A percentile compares a stretch with the other conserved stretches of the same genome.
Evolutionary conservation across 2,113 vertebrate genomes (phyloP).

Genomic region (Lycocorax pyrrhopterus): DNA sequence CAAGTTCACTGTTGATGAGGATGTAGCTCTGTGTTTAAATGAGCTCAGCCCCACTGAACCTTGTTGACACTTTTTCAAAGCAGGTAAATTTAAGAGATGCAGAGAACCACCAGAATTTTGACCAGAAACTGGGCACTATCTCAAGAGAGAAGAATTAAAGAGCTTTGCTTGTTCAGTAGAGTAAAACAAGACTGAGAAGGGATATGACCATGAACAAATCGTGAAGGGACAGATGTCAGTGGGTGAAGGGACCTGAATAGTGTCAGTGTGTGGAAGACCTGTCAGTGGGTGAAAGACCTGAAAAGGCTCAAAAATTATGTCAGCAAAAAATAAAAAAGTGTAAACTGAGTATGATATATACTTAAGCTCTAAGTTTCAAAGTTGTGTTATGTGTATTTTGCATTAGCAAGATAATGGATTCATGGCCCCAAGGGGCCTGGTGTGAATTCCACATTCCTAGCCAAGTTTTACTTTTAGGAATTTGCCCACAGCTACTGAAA

Average conservation of each 20-base stretch:
- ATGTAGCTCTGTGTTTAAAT: neutral
- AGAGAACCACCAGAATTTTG: neutral
- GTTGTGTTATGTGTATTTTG: neutral
- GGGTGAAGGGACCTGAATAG: neutral
- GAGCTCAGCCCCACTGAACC: rapidly evolving
- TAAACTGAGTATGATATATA: neutral
- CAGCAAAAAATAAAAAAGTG: neutral
- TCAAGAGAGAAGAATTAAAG: neutral
- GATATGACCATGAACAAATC: neutral
- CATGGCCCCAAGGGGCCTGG: neutral
- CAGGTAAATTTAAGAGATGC: neutral
- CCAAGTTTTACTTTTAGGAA: neutral
- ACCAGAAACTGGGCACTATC: neutral
- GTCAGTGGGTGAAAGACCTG: neutral
- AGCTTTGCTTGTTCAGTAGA: neutral
- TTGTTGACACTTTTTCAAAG: neutral
- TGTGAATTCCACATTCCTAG: neutral
- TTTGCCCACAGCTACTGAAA: neutral
- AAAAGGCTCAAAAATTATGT: neutral
- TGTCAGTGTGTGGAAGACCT: neutral
- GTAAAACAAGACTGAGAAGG: neutral
- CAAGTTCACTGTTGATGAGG: rapidly evolving
- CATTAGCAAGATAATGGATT: neutral
- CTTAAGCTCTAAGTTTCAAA: neutral
- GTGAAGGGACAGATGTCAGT: neutral